phyloP scores from a whole-genome alignment of 2,113 vertebrate species.

The Gobius niger region DNA sequence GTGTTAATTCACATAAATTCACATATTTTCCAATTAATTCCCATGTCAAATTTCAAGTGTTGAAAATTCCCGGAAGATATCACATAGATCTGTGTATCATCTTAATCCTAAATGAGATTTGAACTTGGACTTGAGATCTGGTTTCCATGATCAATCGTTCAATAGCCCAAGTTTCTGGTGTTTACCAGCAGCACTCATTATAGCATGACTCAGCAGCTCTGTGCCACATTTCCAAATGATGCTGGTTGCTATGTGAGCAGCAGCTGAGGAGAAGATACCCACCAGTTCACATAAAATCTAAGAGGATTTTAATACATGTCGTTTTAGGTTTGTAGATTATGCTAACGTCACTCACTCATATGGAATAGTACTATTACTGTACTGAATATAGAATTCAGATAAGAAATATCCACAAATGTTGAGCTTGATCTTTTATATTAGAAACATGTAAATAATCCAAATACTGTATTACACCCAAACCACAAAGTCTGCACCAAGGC shows the following conservation, averaged over 20 bases:
- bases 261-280: slow-evolving; percentile 33
- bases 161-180: background rate
- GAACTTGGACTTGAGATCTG: background rate
- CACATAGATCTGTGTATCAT: background rate
- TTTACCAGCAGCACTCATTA: slow-evolving; percentile 5
- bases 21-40: too few relatives aligned
- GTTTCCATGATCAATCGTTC: background rate
- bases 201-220: slow-evolving; percentile 47
- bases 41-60: too few relatives aligned
- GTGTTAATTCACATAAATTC: too few relatives aligned
- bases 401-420: too few relatives aligned
- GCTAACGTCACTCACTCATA: too few relatives aligned
- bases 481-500: too few relatives aligned
- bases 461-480: too few relatives aligned
- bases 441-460: too few relatives aligned
- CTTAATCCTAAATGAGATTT: background rate
- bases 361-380: too few relatives aligned
- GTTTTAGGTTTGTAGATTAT: too few relatives aligned
- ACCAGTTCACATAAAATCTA: background rate
- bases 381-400: too few relatives aligned
- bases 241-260: slow-evolving; percentile 55
- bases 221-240: slow-evolving; percentile 47
- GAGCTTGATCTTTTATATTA: too few relatives aligned
- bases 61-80: background rate
- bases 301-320: background rate